These are phyloP conservation scores for Chauna torquata DNA, from an alignment of 2,113 vertebrate species.

Conservation along the genomic window DNA sequence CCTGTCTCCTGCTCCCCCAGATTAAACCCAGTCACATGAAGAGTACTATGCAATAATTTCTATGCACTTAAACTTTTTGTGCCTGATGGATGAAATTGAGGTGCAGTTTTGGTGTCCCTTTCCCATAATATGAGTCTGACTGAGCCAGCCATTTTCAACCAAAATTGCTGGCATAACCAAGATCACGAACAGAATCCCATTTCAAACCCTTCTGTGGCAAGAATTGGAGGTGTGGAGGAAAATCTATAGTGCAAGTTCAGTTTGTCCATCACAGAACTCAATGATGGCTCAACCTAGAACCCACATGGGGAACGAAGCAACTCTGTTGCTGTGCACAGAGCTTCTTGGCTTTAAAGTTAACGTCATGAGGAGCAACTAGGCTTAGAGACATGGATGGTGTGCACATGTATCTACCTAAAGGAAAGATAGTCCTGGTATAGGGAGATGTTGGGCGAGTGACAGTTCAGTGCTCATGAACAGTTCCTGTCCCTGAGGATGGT, in stretches of 20 bases:
- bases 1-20: background rate
- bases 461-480: background rate
- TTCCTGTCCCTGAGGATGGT: background rate
- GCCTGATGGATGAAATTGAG: background rate
- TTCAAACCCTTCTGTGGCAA: background rate
- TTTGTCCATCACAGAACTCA: background rate
- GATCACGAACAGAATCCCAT: background rate
- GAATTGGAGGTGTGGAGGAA: background rate
- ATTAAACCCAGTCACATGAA: background rate
- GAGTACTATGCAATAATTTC: too few relatives aligned
- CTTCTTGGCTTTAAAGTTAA: background rate
- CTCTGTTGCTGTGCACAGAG: background rate
- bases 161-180: background rate
- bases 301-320: background rate
- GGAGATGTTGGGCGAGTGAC: background rate
- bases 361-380: background rate
- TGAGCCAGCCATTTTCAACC: background rate
- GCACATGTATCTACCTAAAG: background rate
- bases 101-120: background rate
- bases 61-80: background rate
- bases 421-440: background rate
- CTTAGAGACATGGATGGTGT: background rate
- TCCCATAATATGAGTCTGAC: background rate
- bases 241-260: background rate
- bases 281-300: background rate